Base-by-base conservation (phyloP, 2,113 vertebrate genomes). In the Ellobius talpinus region DNA sequence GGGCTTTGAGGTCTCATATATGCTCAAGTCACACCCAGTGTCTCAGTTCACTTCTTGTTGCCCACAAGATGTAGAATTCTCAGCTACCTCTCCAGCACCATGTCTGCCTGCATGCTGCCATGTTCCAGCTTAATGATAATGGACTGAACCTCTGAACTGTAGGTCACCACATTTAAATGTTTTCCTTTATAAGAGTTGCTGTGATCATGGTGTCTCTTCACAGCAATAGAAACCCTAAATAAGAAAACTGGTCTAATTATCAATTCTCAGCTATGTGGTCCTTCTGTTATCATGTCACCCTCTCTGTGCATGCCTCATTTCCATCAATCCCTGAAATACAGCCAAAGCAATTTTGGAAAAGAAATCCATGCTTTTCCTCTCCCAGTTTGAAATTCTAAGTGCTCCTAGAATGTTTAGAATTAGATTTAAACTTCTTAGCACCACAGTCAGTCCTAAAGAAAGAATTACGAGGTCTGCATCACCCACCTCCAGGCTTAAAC, bases 401-500 rank as follows among this genome's bases (percentile, higher is more conserved):
- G 24, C 4, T 26, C 29, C 84, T 87, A 33, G 17, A 90, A 21
- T 0, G 36, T 74, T 36, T 2, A 7, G 23, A 24, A 50, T 42
- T 29, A 31, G 42, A 73, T 78, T 26, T 76, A 78, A 21, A 33
- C 45, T 61, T 50, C 16, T 50, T 7, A 19, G 12, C 29, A 26
- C 47, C 7, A 19, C 33, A 8, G 7, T 10, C 45, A 55, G 26
- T 36, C 33, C 78, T 42, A 39, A 0, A 17, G 36, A 63, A 52
- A 0, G 4, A 16, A 39, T 8, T 26, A 7, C 0, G 2, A 29
- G 33, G 39, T 66, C 24, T 14, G 11, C 3, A 24, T 1, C 3
- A 0, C 2, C 39, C 33, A 2, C 10, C 9, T 36, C 16, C 12
- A 5, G 17, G 42, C 2, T 68, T 50, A 68, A 24, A 47, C 29